Evolutionary conservation across 2,888 invertebrate species (phyloP).

Genomic region (Sminthurides aquaticus): DNA sequence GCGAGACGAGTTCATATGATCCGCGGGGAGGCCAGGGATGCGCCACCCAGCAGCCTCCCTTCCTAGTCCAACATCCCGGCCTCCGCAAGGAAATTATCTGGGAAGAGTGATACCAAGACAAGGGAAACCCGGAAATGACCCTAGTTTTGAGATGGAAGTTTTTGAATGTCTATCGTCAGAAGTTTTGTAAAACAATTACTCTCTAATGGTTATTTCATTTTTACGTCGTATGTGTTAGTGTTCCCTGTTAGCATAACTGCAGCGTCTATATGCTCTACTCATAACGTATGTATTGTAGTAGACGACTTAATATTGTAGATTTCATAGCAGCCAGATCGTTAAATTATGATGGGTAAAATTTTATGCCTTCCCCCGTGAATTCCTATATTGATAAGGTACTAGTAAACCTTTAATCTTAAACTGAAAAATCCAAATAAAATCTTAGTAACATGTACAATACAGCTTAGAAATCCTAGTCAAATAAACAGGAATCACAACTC

Average conservation of each 20-base stretch:
- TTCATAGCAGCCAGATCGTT: background rate
- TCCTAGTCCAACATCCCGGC: background rate
- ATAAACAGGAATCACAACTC: too few relatives aligned
- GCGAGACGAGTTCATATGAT: slow-evolving; percentile 20
- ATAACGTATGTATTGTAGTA: too few relatives aligned
- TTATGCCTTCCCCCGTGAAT: too few relatives aligned
- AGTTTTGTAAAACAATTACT: slow-evolving; percentile 6
- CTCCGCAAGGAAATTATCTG: background rate
- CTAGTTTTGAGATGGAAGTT: slow-evolving; percentile 22
- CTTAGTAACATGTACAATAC: too few relatives aligned
- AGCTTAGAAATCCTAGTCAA: too few relatives aligned
- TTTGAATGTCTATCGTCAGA: slow-evolving; percentile 22
- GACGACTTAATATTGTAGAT: too few relatives aligned
- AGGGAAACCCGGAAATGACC: background rate
- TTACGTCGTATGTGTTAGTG: background rate
- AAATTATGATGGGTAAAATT: too few relatives aligned
- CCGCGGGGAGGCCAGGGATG: slow-evolving; percentile 16
- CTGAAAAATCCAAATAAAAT: too few relatives aligned
- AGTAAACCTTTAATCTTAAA: too few relatives aligned
- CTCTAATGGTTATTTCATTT: background rate
- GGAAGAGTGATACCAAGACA: background rate
- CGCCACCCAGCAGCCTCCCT: background rate
- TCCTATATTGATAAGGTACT: too few relatives aligned
- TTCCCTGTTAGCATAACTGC: too few relatives aligned
- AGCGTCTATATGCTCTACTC: too few relatives aligned